phyloP scores from a whole-genome alignment of 2,113 vertebrate species.

The Bostrychus sinensis region DNA sequence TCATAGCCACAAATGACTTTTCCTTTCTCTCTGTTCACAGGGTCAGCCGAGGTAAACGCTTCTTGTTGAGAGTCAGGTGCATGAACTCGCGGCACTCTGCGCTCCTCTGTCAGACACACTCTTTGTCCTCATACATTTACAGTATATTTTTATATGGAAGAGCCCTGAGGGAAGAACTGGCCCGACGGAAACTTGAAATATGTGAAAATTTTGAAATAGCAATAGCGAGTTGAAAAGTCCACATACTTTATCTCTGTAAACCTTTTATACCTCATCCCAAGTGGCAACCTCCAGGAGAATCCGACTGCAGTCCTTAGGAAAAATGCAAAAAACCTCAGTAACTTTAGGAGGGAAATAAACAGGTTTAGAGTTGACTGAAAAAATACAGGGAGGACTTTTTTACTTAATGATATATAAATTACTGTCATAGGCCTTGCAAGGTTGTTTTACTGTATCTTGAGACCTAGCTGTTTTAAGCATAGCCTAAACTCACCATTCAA shows the following conservation, averaged over 20 bases:
- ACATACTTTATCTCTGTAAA: neutral
- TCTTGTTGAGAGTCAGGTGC: slow-evolving; percentile 59
- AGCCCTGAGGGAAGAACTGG: neutral
- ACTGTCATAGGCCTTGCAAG: no score
- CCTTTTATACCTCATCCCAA: neutral
- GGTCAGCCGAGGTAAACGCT: slow-evolving; percentile 58
- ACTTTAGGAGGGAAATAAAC: slow-evolving; percentile 3
- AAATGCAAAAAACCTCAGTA: neutral
- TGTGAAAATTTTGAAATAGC: slow-evolving; percentile 1
- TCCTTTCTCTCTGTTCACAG: slow-evolving; percentile 42
- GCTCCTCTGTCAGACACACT: slow-evolving; percentile 14
- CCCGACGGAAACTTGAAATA: neutral
- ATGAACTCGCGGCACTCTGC: slow-evolving; percentile 22
- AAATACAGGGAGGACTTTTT: neutral
- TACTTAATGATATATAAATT: neutral
- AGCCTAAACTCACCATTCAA: no score
- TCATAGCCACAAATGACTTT: slow-evolving; percentile 67
- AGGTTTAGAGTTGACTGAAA: neutral
- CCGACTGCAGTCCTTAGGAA: neutral
- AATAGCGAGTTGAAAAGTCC: neutral
- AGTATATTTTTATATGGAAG: neutral
- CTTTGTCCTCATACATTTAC: neutral
- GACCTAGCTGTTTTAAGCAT: no score
- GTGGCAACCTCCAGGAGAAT: neutral
- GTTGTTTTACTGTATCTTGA: no score